phyloP scores from a whole-genome alignment of 2,888 invertebrate species.

The Protula sp. region DNA sequence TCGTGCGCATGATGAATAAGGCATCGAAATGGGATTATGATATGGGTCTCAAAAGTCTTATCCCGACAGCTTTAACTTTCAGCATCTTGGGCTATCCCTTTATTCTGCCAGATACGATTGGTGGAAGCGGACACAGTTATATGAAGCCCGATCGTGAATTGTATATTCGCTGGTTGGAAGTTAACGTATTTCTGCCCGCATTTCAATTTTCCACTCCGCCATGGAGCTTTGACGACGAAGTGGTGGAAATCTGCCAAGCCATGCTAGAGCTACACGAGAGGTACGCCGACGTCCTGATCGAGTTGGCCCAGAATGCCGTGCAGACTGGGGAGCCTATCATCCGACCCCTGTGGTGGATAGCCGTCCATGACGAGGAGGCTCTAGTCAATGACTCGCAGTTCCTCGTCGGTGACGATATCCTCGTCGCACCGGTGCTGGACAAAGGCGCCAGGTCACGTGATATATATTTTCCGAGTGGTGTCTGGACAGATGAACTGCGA shows the following conservation, averaged over 20 bases:
- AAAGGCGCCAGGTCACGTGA: conserved; percentile 33
- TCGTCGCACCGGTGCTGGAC: conserved; percentile 50
- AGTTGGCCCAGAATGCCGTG: conserved; percentile 27
- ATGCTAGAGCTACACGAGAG: conserved; percentile 29
- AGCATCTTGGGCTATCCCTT: conserved; percentile 81
- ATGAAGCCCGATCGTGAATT: conserved; percentile 38
- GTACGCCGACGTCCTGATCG: conserved; percentile 27
- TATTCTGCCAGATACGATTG: conserved; percentile 87
- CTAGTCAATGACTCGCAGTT: conserved; percentile 70
- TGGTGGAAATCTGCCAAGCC: conserved; percentile 26
- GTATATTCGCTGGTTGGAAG: conserved; percentile 72
- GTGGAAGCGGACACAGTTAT: conserved; percentile 62
- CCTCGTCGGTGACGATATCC: conserved; percentile 41
- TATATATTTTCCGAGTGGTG: conserved; percentile 32
- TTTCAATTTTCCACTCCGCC: conserved; percentile 86
- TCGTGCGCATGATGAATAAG: conserved; percentile 74
- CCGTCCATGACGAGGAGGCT: conserved; percentile 71
- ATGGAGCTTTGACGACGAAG: conserved; percentile 73
- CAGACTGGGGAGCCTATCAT: conserved; percentile 69
- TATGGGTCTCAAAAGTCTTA: conserved; percentile 70
- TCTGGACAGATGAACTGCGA: neutral
- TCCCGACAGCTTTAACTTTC: conserved; percentile 68
- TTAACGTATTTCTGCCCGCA: conserved; percentile 45
- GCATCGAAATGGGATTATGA: conserved; percentile 78
- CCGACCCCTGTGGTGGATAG: conserved; percentile 82